Conservation (phyloP, 2,113 vertebrate genomes). For the Chascanopsetta lugubris region DNA sequence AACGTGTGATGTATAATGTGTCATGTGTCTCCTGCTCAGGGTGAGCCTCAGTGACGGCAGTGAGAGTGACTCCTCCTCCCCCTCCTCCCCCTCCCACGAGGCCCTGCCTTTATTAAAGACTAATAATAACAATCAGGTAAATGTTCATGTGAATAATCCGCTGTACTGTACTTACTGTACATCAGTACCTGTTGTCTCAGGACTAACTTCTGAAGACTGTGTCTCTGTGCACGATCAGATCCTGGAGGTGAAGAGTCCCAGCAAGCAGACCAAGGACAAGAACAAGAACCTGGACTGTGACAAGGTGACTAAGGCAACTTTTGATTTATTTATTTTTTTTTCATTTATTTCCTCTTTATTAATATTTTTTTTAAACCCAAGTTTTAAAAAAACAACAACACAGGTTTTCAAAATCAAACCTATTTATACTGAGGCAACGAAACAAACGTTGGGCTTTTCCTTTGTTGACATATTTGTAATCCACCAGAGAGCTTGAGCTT, state of each 20-base stretch:
- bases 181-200: not conserved
- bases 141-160: no score
- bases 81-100: constrained; percentile 83
- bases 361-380: no score
- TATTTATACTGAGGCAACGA: no score
- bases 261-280: constrained; percentile 93
- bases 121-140: constrained; percentile 91
- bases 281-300: constrained; percentile 93
- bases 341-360: no score
- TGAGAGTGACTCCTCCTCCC: constrained; percentile 91
- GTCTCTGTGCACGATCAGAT: constrained; percentile 82
- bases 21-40: constrained; percentile 59
- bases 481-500: no score
- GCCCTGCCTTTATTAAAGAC: constrained; percentile 88
- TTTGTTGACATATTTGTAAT: no score
- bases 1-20: not conserved
- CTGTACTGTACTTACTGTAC: no score
- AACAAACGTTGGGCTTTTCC: no score
- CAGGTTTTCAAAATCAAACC: no score
- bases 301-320: constrained; percentile 90
- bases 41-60: constrained; percentile 95
- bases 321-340: not conserved
- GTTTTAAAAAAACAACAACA: no score
- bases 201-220: constrained; percentile 19
- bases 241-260: constrained; percentile 93